These are phyloP conservation scores for Ophthalmolycus amberensis DNA, from an alignment of 2,113 vertebrate species.

Conservation along the genomic window DNA sequence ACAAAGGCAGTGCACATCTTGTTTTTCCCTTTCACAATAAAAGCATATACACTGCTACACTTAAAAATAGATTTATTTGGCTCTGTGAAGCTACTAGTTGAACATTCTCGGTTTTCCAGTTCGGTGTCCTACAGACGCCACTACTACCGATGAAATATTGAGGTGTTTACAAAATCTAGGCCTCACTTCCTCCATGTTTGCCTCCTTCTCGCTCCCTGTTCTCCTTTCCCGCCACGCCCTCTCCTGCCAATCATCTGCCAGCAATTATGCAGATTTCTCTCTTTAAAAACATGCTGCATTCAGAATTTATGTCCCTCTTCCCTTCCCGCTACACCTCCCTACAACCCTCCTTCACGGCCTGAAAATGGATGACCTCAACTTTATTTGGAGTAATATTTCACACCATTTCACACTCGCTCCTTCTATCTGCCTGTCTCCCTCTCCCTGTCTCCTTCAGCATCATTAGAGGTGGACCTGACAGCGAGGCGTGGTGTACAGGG, in stretches of 20 bases:
- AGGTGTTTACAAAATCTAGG: conserved; percentile 62
- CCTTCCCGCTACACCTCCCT: not conserved
- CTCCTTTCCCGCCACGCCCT: conserved; percentile 63
- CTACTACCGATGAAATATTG: conserved; percentile 54
- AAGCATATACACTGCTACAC: not conserved
- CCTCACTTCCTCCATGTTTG: conserved; percentile 32
- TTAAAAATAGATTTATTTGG: not conserved
- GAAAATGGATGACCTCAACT: conserved; percentile 66
- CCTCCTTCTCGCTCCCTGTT: conserved; percentile 41
- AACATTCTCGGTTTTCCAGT: conserved; percentile 2
- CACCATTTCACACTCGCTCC: conserved; percentile 26
- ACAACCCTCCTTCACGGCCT: conserved; percentile 19
- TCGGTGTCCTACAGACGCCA: conserved; percentile 35
- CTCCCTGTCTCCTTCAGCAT: conserved; percentile 33
- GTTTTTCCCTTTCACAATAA: not conserved
- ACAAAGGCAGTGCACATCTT: not conserved
- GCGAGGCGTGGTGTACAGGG: conserved; percentile 54
- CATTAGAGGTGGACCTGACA: conserved; percentile 73
- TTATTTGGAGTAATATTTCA: conserved; percentile 57
- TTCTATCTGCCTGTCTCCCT: conserved; percentile 12
- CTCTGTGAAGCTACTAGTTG: not conserved
- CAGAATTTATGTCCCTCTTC: conserved; percentile 48
- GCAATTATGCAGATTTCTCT: conserved; percentile 79
- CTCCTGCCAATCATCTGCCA: conserved; percentile 81
- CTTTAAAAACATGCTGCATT: conserved; percentile 72